Conservation (phyloP, 2,888 invertebrate genomes). For the Platypus cylindrus region DNA sequence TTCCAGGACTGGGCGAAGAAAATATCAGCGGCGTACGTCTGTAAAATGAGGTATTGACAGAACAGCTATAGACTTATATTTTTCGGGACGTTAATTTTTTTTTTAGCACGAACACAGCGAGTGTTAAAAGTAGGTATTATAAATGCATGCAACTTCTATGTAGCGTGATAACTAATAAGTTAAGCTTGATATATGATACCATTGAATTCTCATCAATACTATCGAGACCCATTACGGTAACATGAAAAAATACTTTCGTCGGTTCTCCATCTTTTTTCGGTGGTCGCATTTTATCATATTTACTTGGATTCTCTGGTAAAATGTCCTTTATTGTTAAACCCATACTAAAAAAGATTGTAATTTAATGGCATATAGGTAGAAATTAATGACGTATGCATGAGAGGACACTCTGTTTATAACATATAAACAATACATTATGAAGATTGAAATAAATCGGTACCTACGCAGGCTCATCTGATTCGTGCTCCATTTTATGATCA, state of each 20-base stretch:
- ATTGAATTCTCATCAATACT: slow-evolving; percentile 93
- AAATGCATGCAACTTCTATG: too few relatives aligned
- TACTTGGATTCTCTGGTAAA: slow-evolving; percentile 71
- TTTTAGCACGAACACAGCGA: too few relatives aligned
- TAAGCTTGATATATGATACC: slow-evolving; percentile 44
- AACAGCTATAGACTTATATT: slow-evolving; percentile 4
- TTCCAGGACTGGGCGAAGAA: slow-evolving; percentile 92
- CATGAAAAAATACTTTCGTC: slow-evolving; percentile 81
- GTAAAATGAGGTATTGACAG: slow-evolving; percentile 2
- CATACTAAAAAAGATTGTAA: slow-evolving; percentile 37
- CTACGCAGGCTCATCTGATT: slow-evolving; percentile 24
- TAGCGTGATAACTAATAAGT: too few relatives aligned
- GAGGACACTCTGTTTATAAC: too few relatives aligned
- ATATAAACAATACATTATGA: slow-evolving; percentile 1
- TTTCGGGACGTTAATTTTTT: too few relatives aligned
- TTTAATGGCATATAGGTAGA: too few relatives aligned
- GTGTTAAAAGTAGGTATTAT: too few relatives aligned
- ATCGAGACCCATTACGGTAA: slow-evolving; percentile 89
- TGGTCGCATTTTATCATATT: slow-evolving; percentile 88
- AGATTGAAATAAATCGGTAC: slow-evolving; percentile 11
- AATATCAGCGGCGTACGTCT: slow-evolving; percentile 85
- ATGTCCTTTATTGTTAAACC: slow-evolving; percentile 74
- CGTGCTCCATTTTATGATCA: slow-evolving; percentile 21
- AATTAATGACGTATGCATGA: too few relatives aligned
- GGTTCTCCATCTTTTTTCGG: slow-evolving; percentile 82